Conservation (phyloP, 2,797 vertebrate genomes). For the Anniella stebbinsi region DNA sequence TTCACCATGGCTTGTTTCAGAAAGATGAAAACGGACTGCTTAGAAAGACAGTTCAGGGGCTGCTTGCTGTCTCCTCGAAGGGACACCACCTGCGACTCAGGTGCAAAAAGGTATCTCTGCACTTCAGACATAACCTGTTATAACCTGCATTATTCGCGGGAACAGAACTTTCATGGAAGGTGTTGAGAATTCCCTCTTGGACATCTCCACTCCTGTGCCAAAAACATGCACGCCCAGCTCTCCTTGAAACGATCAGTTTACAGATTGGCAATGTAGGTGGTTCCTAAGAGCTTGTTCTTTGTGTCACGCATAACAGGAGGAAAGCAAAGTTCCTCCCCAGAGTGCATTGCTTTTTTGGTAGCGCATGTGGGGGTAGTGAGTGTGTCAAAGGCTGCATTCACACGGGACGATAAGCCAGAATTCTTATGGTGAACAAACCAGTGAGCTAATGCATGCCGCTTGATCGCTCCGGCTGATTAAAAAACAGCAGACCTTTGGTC, state of each 20-base stretch:
- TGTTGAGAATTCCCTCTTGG: not conserved
- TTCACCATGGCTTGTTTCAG: not conserved
- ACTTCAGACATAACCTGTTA: not conserved
- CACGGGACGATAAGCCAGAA: no score
- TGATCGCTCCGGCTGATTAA: no score
- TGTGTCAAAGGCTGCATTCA: not conserved
- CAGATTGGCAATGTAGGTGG: not conserved
- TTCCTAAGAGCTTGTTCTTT: conserved; percentile 5
- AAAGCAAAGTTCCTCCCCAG: not conserved
- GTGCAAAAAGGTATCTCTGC: not conserved
- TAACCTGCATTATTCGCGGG: not conserved
- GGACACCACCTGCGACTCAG: accelerated
- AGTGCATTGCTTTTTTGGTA: not conserved
- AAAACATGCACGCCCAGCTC: no score
- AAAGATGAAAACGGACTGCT: not conserved
- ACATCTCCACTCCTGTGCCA: no score
- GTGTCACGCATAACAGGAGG: not conserved
- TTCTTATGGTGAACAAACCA: no score
- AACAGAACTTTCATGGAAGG: not conserved
- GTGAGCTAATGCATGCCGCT: no score
- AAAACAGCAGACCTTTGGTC: no score
- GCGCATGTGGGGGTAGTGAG: no score
- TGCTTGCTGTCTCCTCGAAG: not conserved
- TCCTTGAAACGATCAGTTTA: not conserved
- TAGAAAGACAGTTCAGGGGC: not conserved